Conservation (phyloP, 2,113 vertebrate genomes). For the Hippolais icterina region DNA sequence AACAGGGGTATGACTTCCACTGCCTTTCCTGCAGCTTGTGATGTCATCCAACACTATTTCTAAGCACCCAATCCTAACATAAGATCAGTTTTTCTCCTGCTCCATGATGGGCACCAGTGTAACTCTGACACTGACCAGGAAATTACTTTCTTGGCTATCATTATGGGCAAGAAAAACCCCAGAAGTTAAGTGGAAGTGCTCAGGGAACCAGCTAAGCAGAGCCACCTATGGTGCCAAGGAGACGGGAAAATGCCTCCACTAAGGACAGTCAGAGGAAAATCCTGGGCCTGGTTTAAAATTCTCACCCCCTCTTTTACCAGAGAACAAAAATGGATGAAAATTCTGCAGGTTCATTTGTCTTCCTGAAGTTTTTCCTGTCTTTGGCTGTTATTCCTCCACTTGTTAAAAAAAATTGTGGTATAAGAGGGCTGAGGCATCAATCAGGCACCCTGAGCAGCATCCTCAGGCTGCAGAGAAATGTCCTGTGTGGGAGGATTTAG, state of each 20-base stretch:
- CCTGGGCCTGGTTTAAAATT: background rate
- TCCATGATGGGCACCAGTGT: background rate
- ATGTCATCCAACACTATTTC: background rate
- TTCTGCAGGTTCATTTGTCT: background rate
- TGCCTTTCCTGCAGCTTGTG: background rate
- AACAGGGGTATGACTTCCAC: background rate
- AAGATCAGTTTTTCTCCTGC: background rate
- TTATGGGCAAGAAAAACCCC: background rate
- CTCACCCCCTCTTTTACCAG: background rate
- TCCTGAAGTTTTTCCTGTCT: background rate
- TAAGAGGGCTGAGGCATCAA: background rate
- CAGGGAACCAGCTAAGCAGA: background rate
- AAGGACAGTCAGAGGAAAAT: background rate
- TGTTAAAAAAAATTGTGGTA: accelerated
- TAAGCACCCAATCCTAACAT: background rate
- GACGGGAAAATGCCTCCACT: background rate
- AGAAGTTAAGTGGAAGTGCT: background rate
- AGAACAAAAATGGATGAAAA: background rate
- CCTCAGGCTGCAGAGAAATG: background rate
- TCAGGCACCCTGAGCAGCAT: background rate
- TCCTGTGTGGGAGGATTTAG: background rate
- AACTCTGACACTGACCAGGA: background rate
- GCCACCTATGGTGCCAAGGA: background rate
- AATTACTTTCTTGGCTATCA: background rate
- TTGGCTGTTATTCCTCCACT: background rate